Evolutionary conservation across 2,797 vertebrate species (phyloP).

Genomic region (Notolabrus celidotus): DNA sequence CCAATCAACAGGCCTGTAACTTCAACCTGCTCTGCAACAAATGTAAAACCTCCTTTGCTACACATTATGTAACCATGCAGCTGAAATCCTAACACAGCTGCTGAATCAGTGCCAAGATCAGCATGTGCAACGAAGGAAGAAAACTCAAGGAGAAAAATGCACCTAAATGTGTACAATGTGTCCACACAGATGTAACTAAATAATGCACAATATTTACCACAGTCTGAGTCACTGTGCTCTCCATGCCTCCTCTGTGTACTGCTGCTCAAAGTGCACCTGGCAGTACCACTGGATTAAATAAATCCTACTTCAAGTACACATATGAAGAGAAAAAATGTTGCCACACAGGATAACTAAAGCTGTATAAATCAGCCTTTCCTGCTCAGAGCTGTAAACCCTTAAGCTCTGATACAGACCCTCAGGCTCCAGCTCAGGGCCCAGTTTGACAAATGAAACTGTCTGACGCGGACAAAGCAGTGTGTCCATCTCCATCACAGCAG

Average conservation of each 20-base stretch:
- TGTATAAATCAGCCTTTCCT: conserved; percentile 29
- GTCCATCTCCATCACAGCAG: conserved; percentile 7
- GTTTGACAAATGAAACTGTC: conserved; percentile 33
- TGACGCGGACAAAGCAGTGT: conserved; percentile 19
- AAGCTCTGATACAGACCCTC: conserved; percentile 24
- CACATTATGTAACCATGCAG: conserved; percentile 36
- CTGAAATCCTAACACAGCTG: conserved; percentile 25
- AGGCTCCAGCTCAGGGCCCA: conserved; percentile 13
- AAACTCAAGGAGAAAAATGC: neutral
- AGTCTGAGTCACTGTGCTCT: conserved; percentile 7
- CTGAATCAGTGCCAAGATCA: conserved; percentile 3
- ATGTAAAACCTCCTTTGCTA: conserved; percentile 17
- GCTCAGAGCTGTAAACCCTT: conserved; percentile 15
- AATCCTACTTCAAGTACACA: conserved; percentile 49
- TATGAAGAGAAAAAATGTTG: conserved; percentile 43
- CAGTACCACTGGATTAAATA: conserved; percentile 55
- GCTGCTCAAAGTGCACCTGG: conserved; percentile 19
- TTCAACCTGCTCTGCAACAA: conserved; percentile 34
- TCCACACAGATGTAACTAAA: conserved; percentile 16
- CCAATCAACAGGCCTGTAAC: conserved; percentile 15
- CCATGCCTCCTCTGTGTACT: conserved; percentile 5
- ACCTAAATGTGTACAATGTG: conserved; percentile 9
- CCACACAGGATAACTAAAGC: conserved; percentile 23
- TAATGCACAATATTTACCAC: conserved; percentile 2
- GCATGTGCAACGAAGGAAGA: neutral